Evolutionary conservation across 2,888 invertebrate genomes (phyloP).

Genomic region (Stenolophus ochropezus): DNA sequence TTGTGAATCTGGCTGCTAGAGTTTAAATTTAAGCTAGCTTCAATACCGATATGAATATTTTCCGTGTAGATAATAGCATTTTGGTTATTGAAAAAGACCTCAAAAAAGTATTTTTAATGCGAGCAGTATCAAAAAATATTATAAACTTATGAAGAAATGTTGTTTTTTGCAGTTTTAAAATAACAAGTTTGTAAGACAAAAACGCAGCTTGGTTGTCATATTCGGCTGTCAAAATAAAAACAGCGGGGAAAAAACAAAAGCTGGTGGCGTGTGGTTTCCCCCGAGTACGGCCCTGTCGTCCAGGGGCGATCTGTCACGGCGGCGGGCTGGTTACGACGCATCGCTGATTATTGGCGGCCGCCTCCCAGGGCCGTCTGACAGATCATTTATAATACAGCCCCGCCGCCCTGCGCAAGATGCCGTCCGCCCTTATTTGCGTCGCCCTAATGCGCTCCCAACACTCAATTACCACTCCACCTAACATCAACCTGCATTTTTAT

Average conservation of each 20-base stretch:
- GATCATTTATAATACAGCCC: slow-evolving; percentile 56
- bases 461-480: slow-evolving; percentile 7
- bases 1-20: too few species aligned
- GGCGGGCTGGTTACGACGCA: slow-evolving; percentile 55
- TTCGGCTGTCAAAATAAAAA: neutral
- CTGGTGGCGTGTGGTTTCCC: neutral
- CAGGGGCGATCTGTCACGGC: slow-evolving; percentile 49
- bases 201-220: neutral
- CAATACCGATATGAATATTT: too few species aligned
- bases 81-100: too few species aligned
- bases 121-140: neutral
- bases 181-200: neutral
- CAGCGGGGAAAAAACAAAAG: neutral
- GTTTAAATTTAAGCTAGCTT: too few species aligned
- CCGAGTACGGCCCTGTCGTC: slow-evolving; percentile 19
- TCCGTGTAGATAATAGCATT: too few species aligned
- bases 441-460: slow-evolving; percentile 7
- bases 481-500: neutral
- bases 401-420: slow-evolving; percentile 2
- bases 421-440: slow-evolving; percentile 42
- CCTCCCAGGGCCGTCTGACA: slow-evolving; percentile 49
- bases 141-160: neutral
- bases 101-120: neutral
- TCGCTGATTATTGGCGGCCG: slow-evolving; percentile 59
- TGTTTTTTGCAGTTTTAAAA: neutral